phyloP scores from a whole-genome alignment of 1,140 invertebrate genomes.

The Andricus grossulariae region DNA sequence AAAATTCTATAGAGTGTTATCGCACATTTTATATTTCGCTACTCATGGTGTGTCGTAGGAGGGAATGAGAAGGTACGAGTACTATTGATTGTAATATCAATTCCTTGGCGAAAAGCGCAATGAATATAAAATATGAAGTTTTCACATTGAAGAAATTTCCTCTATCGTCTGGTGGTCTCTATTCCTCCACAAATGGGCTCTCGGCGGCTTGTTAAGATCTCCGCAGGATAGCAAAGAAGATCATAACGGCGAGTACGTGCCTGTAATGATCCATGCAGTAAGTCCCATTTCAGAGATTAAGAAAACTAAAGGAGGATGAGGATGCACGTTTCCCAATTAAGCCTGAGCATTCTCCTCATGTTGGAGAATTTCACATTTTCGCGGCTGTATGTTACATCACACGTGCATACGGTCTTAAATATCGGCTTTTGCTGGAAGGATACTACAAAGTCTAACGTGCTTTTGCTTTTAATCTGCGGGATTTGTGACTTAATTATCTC shows the following conservation, averaged over 20 bases:
- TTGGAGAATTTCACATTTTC: constrained; percentile 26
- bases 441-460: constrained; percentile 10
- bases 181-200: constrained; percentile 26
- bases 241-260: constrained; percentile 24
- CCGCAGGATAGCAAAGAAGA: constrained; percentile 25
- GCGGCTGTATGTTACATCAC: constrained; percentile 10
- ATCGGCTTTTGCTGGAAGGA: constrained; percentile 8
- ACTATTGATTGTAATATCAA: constrained; percentile 22
- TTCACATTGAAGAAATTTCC: background rate
- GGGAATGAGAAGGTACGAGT: background rate
- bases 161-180: background rate
- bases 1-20: no score
- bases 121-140: constrained; percentile 25
- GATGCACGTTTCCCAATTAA: constrained; percentile 24
- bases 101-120: background rate
- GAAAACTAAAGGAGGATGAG: background rate
- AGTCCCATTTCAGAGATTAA: constrained; percentile 21
- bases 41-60: no score
- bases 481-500: constrained; percentile 29
- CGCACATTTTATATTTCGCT: no score
- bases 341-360: constrained; percentile 19
- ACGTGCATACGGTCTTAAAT: constrained; percentile 31
- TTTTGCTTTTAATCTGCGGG: constrained; percentile 25
- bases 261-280: constrained; percentile 21
- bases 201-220: constrained; percentile 30